Base-by-base conservation (phyloP, 2,797 vertebrate genomes). In the Rhinella marina region DNA sequence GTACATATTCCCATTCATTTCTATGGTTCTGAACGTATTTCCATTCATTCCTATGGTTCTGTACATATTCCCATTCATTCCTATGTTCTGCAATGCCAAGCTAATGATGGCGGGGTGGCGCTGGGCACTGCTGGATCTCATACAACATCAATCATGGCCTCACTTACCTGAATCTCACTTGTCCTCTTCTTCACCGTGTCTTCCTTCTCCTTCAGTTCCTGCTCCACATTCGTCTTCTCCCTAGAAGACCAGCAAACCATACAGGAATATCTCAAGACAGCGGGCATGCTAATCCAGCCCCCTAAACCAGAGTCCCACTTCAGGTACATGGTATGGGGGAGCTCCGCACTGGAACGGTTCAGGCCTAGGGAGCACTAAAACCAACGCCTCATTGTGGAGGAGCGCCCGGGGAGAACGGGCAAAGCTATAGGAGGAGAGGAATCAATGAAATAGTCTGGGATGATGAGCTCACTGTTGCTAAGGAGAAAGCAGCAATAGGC, bases 201-300 rank as follows among this genome's bases (percentile, higher is more conserved):
- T 93, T 99, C 98, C 88, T 97, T 98, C 92, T 98, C 98, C 91
- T 96, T 97, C 92, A 99, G 97, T 90, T 99, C 98, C 91, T 98
- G 97, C 90, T 98, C 98, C 93, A 98, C 97, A 84, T 95, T 93
- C 92, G 92, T 97, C 95, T 99, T 99, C 96, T 98, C 97, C 94
- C 98, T 99, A 93, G 96, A 96, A 92, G 95, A 96, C 97, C 97
- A 98, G 94, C 98, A 98, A 92, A 98, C 93, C 94, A 98, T 94
- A 95, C 96, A 98, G 84, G 97, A 95, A 95, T 97, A 97, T 95
- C 97, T 97, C 89, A 97, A 95, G 92, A 97, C 94, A 90, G 94
- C 94, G 54, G 96, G 95, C 84, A 97, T 95, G 90, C 95, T 93
- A 90, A 97, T 94, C 93, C 96, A 94, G 92, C 94, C 94, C 85